These are phyloP conservation scores for Onychorhynchus coronatus DNA, from an alignment of 2,113 vertebrate genomes.

Conservation along the genomic window DNA sequence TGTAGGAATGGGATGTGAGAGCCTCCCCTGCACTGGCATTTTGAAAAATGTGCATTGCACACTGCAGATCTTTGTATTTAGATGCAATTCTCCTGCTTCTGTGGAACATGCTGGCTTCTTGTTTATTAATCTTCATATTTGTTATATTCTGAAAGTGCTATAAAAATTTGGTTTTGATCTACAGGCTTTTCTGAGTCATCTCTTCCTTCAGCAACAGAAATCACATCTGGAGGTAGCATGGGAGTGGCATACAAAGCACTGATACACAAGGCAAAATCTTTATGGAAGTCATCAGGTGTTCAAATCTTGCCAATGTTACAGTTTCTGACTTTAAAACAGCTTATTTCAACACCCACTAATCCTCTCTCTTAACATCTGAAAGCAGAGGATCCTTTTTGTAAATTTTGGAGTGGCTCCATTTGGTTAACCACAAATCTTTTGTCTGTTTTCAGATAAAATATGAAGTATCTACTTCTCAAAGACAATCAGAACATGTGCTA, in stretches of 20 bases:
- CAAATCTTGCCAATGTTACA: background rate
- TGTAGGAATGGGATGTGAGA: background rate
- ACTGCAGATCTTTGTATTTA: background rate
- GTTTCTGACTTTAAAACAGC: background rate
- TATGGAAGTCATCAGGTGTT: background rate
- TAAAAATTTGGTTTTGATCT: background rate
- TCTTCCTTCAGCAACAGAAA: background rate
- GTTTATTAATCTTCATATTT: background rate
- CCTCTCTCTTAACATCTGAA: background rate
- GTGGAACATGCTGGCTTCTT: background rate
- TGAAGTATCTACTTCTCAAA: background rate
- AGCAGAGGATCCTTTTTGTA: background rate
- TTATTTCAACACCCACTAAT: background rate
- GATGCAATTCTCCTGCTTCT: background rate
- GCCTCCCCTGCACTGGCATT: background rate
- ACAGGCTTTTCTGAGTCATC: background rate
- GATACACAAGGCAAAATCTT: background rate
- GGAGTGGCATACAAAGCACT: background rate
- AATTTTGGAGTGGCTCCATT: background rate
- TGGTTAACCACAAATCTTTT: background rate
- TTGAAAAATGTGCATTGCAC: background rate
- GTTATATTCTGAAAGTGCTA: background rate
- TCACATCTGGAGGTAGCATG: rapidly evolving
- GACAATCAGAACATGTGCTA: background rate
- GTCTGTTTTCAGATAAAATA: background rate